A percentile compares a stretch with the other conserved stretches of the same genome.
These are phyloP conservation scores for Epizoanthus rinbou DNA, from an alignment of 92 coral and sea anemone genomes.

Conservation along the genomic window DNA sequence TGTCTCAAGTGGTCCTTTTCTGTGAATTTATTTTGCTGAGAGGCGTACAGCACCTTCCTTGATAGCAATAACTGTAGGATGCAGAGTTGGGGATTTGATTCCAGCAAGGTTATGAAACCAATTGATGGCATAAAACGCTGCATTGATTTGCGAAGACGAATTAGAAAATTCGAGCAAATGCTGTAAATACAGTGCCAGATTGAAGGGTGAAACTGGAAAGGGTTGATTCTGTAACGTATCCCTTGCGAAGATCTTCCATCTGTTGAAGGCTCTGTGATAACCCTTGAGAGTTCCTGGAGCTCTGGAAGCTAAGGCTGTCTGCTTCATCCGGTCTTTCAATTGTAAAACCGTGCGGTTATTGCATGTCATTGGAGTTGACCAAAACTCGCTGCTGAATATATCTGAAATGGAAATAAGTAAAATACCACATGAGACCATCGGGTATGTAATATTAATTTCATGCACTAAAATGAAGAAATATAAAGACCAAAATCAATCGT, in stretches of 20 bases:
- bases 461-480: not conserved
- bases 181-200: slow-evolving; percentile 45
- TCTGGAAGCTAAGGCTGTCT: slow-evolving; percentile 44
- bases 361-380: not conserved
- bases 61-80: slow-evolving; percentile 36
- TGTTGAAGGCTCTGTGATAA: slow-evolving; percentile 38
- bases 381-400: not conserved
- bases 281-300: slow-evolving; percentile 39
- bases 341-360: not conserved
- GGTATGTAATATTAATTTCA: not conserved
- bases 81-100: slow-evolving; percentile 32
- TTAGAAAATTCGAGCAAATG: slow-evolving; percentile 26
- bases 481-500: not conserved
- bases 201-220: slow-evolving; percentile 35
- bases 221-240: not conserved
- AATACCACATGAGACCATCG: not conserved
- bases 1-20: slow-evolving; percentile 20
- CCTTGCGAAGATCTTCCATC: slow-evolving; percentile 49
- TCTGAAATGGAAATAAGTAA: not conserved
- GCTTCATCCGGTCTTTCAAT: slow-evolving; percentile 22
- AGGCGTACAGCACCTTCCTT: slow-evolving; percentile 31
- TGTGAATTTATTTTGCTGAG: slow-evolving; percentile 29
- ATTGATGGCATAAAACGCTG: slow-evolving; percentile 41
- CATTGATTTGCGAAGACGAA: slow-evolving; percentile 31
- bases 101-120: slow-evolving; percentile 7